Percentiles rank a stretch among this genome's conserved stretches.
Evolutionary conservation across 2,113 vertebrate species (phyloP).

Genomic region (Addax nasomaculatus): DNA sequence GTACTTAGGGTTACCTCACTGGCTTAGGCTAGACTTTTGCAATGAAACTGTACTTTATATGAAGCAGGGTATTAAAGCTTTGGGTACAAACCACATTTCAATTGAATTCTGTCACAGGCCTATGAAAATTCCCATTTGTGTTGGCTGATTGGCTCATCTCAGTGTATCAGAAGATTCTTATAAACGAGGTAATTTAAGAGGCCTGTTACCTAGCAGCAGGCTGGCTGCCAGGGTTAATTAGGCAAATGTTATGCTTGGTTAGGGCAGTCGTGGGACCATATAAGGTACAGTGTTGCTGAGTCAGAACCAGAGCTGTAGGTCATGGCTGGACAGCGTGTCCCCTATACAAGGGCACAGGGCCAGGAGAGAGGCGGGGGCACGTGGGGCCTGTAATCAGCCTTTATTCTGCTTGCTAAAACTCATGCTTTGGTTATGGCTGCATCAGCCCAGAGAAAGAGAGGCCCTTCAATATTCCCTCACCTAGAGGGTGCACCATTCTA

Average conservation of each 20-base stretch:
- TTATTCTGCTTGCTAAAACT: background rate
- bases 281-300: background rate
- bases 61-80: background rate
- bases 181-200: background rate
- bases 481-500: background rate
- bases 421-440: background rate
- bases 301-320: background rate
- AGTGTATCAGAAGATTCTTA: background rate
- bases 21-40: background rate
- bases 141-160: background rate
- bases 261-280: background rate
- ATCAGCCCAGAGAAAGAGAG: background rate
- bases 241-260: background rate
- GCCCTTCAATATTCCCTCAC: background rate
- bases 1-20: background rate
- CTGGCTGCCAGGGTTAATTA: background rate
- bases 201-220: background rate
- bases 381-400: background rate
- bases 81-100: background rate
- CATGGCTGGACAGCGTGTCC: background rate
- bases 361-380: background rate
- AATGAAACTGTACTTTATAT: background rate
- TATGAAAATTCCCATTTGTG: constrained; percentile 9
- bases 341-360: background rate
- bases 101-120: background rate